Evolutionary conservation across 2,888 invertebrate genomes (phyloP).

Genomic region (Agriopis aurantiaria): DNA sequence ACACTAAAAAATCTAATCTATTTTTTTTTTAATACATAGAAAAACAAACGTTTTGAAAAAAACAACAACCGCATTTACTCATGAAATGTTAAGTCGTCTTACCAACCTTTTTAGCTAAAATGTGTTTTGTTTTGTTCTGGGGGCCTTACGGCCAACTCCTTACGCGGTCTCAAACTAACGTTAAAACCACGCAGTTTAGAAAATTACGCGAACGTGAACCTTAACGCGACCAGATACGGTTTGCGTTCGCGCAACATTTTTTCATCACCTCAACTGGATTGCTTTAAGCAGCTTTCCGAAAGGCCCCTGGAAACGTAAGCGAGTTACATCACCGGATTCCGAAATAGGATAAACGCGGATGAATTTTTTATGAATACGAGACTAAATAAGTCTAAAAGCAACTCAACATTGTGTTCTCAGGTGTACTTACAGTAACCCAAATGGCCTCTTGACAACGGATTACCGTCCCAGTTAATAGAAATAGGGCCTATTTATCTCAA

Average conservation of each 20-base stretch:
- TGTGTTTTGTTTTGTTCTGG: too few relatives aligned
- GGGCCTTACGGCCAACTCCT: too few relatives aligned
- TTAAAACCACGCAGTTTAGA: too few relatives aligned
- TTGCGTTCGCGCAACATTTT: too few relatives aligned
- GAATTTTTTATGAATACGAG: neutral
- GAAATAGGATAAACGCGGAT: neutral
- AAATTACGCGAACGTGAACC: too few relatives aligned
- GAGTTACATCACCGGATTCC: neutral
- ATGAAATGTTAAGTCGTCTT: neutral
- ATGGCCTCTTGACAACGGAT: constrained; percentile 7
- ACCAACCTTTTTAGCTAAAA: neutral
- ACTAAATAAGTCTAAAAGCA: neutral
- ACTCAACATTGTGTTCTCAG: neutral
- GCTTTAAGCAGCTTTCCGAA: too few relatives aligned
- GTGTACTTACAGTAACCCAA: constrained; percentile 1
- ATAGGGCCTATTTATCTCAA: constrained; percentile 15
- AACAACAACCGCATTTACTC: neutral
- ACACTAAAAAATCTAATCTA: too few relatives aligned
- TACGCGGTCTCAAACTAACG: too few relatives aligned
- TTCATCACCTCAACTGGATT: too few relatives aligned
- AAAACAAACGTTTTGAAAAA: too few relatives aligned
- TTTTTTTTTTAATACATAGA: too few relatives aligned
- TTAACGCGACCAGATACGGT: too few relatives aligned
- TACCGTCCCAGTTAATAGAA: constrained; percentile 4
- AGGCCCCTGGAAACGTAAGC: neutral